These are phyloP conservation scores for Euwallacea similis DNA, from an alignment of 1,140 invertebrate genomes.

Conservation along the genomic window DNA sequence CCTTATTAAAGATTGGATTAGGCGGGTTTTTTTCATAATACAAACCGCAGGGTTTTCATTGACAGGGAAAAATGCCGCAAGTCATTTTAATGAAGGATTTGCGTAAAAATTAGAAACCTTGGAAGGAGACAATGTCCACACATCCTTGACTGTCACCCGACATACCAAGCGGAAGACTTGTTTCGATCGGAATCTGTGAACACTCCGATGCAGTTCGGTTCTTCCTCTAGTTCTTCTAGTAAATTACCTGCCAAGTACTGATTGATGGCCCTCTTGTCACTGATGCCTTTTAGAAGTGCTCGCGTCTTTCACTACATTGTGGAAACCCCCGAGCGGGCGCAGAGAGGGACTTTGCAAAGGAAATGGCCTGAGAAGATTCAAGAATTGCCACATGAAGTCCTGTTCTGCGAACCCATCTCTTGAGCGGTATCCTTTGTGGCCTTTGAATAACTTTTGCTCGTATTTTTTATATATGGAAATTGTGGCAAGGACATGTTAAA, in stretches of 20 bases:
- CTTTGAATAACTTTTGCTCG: neutral
- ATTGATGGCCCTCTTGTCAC: conserved; percentile 41
- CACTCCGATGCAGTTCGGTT: conserved; percentile 22
- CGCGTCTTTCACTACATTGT: conserved; percentile 23
- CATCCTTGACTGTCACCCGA: conserved; percentile 7
- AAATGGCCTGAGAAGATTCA: neutral
- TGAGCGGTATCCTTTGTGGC: no score
- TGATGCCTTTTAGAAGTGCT: conserved; percentile 25
- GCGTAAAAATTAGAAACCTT: no score
- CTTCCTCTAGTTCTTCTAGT: conserved; percentile 34
- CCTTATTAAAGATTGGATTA: no score
- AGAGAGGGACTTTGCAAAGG: neutral
- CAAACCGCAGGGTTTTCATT: no score
- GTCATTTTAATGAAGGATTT: no score
- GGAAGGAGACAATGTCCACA: neutral
- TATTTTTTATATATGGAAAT: neutral
- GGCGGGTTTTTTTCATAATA: no score
- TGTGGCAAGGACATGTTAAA: no score
- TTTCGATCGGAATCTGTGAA: conserved; percentile 41
- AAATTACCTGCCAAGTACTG: conserved; percentile 33
- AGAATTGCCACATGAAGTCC: neutral
- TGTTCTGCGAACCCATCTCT: no score
- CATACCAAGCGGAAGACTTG: conserved; percentile 33
- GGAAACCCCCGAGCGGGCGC: neutral
- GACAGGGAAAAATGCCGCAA: no score